phyloP scores from a whole-genome alignment of 2,113 vertebrate genomes.

The Dendrocopos noguchii region DNA sequence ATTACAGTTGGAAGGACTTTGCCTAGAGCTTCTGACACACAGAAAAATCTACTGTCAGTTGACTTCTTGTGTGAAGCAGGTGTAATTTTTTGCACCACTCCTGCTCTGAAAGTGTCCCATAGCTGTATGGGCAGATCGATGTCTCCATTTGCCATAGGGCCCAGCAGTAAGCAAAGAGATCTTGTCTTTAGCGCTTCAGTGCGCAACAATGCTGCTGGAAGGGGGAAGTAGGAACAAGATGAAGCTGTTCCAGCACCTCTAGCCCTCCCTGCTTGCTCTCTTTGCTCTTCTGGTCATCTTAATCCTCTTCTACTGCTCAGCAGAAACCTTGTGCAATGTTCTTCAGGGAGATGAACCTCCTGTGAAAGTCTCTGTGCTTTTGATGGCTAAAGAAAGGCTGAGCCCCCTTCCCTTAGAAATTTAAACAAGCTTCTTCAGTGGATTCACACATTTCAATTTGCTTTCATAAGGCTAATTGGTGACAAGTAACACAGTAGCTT shows the following conservation, averaged over 20 bases:
- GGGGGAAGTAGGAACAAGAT: constrained; percentile 5
- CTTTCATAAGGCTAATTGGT: background rate
- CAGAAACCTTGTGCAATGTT: background rate
- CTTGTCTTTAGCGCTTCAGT: background rate
- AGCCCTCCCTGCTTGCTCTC: background rate
- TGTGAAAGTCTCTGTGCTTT: background rate
- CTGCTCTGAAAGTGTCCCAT: background rate
- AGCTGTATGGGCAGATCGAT: background rate
- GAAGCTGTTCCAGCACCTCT: background rate
- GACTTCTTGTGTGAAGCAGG: background rate
- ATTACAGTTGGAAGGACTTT: background rate
- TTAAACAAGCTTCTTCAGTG: background rate
- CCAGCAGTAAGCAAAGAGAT: background rate
- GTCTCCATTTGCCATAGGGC: background rate
- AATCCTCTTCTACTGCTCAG: background rate
- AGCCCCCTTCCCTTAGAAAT: background rate
- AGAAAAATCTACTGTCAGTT: background rate
- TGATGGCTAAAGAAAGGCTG: background rate
- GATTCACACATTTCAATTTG: background rate
- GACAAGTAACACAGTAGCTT: background rate
- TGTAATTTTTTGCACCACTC: background rate
- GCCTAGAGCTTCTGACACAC: background rate
- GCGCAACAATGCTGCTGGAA: constrained; percentile 16
- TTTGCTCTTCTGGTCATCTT: background rate
- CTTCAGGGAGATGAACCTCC: background rate